Conservation (phyloP, 92 coral and sea anemone genomes). For the Zoanthus sociatus region DNA sequence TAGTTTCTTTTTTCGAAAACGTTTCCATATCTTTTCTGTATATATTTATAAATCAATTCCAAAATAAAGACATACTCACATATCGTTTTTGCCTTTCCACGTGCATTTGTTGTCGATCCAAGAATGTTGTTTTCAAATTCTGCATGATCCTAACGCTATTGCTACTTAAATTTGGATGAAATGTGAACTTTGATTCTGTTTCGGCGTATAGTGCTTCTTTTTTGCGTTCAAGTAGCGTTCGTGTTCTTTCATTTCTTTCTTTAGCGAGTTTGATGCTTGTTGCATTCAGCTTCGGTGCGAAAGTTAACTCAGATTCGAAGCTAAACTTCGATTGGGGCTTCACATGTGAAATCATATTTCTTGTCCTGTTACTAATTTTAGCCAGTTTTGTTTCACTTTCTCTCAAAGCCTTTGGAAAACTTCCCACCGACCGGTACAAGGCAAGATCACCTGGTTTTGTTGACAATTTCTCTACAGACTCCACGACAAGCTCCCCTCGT, state of each 20-base stretch:
- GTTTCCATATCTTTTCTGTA: too few relatives aligned
- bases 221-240: slow-evolving; percentile 59
- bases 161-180: slow-evolving; percentile 94
- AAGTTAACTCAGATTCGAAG: slow-evolving; percentile 94
- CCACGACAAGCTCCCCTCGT: slow-evolving; percentile 62
- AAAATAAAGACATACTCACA: slow-evolving; percentile 67
- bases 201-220: slow-evolving; percentile 64
- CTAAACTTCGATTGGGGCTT: slow-evolving; percentile 67
- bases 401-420: slow-evolving; percentile 38
- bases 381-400: slow-evolving; percentile 64
- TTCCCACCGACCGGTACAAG: slow-evolving; percentile 65
- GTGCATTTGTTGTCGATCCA: slow-evolving; percentile 96
- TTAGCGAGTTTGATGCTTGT: slow-evolving; percentile 92
- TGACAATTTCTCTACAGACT: slow-evolving; percentile 64
- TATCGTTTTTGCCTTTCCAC: slow-evolving; percentile 87
- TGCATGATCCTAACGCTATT: slow-evolving; percentile 94
- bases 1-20: too few relatives aligned
- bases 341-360: slow-evolving; percentile 73
- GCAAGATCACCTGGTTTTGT: slow-evolving; percentile 80
- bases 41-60: background rate
- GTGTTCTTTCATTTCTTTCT: slow-evolving; percentile 72
- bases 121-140: slow-evolving; percentile 88
- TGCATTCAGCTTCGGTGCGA: slow-evolving; percentile 90
- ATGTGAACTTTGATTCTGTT: slow-evolving; percentile 83
- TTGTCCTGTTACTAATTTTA: slow-evolving; percentile 65